A percentile compares a stretch with the other conserved stretches of the same genome.
phyloP scores from a whole-genome alignment of 1,140 invertebrate genomes.

The Trachelipus rathkii region DNA sequence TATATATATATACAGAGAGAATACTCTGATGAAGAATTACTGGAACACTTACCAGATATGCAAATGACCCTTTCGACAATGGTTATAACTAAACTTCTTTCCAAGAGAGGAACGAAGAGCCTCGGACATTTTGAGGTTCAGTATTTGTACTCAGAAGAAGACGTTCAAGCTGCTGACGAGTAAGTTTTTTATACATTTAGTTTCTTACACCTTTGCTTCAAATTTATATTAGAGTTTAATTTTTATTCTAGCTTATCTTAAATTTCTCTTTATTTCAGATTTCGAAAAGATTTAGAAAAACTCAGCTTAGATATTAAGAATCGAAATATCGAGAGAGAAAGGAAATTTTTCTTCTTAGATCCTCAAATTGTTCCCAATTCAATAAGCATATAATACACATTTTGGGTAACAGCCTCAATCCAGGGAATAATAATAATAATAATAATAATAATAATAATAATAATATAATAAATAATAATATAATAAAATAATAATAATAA shows the following conservation, averaged over 20 bases:
- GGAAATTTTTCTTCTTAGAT: conserved; percentile 51
- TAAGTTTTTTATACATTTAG: conserved; percentile 46
- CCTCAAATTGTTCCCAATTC: conserved; percentile 54
- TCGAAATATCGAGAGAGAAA: conserved; percentile 48
- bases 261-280: conserved; percentile 46
- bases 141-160: conserved; percentile 53
- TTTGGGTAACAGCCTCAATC: too few species aligned
- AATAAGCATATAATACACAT: conserved; percentile 50
- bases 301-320: conserved; percentile 50
- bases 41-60: conserved; percentile 51
- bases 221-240: not conserved
- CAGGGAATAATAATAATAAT: too few species aligned
- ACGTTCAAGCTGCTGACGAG: conserved; percentile 52
- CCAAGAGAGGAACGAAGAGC: conserved; percentile 52
- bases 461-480: too few species aligned
- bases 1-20: conserved; percentile 40
- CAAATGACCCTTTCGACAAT: conserved; percentile 54
- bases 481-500: too few species aligned
- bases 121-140: conserved; percentile 56
- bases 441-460: too few species aligned
- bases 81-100: conserved; percentile 55
- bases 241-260: not conserved
- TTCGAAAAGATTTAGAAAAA: conserved; percentile 49
- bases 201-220: not conserved
- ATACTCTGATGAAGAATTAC: conserved; percentile 50